Percentiles rank a stretch among this genome's conserved stretches.
Evolutionary conservation across 1,140 invertebrate genomes (phyloP).

Genomic region (Drosophila hydei): DNA sequence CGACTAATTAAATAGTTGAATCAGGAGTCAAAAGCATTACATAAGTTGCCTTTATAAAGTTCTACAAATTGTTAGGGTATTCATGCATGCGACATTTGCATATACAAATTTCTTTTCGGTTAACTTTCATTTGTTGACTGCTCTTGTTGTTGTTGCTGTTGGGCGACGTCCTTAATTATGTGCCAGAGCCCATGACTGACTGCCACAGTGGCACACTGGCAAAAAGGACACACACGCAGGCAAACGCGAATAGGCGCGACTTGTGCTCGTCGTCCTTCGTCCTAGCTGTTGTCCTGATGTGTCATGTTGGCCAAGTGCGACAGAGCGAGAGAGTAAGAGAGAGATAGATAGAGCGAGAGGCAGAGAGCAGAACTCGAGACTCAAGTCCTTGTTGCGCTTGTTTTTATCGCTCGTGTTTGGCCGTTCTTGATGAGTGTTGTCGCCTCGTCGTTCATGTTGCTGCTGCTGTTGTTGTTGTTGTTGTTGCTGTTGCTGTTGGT

Average conservation of each 20-base stretch:
- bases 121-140: slow-evolving; percentile 41
- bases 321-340: slow-evolving; percentile 18
- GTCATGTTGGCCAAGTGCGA: slow-evolving; percentile 51
- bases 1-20: too few species aligned
- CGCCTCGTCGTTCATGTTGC: slow-evolving; percentile 41
- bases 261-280: slow-evolving; percentile 42
- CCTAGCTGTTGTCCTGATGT: slow-evolving; percentile 52
- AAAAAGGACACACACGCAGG: slow-evolving; percentile 66
- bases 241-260: slow-evolving; percentile 47
- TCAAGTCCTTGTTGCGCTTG: slow-evolving; percentile 80
- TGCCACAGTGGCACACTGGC: slow-evolving; percentile 66
- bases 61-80: slow-evolving; percentile 13
- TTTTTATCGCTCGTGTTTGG: slow-evolving; percentile 78
- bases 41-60: too few species aligned
- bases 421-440: slow-evolving; percentile 76
- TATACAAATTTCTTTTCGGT: slow-evolving; percentile 7
- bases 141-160: slow-evolving; percentile 55
- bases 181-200: slow-evolving; percentile 77
- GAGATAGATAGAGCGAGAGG: neutral
- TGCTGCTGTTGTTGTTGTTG: slow-evolving; percentile 25
- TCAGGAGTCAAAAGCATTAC: too few species aligned
- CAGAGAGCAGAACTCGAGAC: slow-evolving; percentile 50
- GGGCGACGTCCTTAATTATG: slow-evolving; percentile 78
- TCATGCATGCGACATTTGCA: neutral
- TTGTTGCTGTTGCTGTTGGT: slow-evolving; percentile 50